These are phyloP conservation scores for Conus betulinus DNA, from an alignment of 1,140 invertebrate genomes.

Conservation along the genomic window DNA sequence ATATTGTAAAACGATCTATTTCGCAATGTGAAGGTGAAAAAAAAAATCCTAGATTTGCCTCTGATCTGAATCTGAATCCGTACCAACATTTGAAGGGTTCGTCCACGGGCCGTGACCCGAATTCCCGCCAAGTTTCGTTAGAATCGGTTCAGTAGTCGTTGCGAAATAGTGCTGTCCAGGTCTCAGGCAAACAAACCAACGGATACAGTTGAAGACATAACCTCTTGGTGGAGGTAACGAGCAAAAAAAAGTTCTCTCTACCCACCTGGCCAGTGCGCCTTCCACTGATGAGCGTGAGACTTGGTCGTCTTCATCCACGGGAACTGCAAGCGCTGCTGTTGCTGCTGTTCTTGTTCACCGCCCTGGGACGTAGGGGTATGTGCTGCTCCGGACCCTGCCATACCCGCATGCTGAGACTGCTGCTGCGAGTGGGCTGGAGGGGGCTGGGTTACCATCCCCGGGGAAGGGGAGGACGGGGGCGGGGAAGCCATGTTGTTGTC, in stretches of 20 bases:
- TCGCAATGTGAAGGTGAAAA: no score
- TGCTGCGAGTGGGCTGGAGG: constrained; percentile 30
- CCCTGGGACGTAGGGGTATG: neutral
- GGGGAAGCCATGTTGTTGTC: neutral
- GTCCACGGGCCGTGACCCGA: no score
- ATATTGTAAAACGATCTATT: no score
- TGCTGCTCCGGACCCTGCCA: neutral
- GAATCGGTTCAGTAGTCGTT: no score
- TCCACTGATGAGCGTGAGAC: constrained; percentile 75
- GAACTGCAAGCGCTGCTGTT: constrained; percentile 66
- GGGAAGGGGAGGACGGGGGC: constrained; percentile 11
- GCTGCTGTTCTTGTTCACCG: constrained; percentile 40
- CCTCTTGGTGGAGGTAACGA: constrained; percentile 28
- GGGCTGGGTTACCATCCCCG: constrained; percentile 15
- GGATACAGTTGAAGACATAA: no score
- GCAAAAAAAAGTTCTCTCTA: neutral
- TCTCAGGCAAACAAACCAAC: no score
- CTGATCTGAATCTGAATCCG: no score
- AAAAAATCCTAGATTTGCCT: no score
- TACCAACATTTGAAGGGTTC: no score
- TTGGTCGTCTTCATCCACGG: constrained; percentile 76
- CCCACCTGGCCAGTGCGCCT: constrained; percentile 74
- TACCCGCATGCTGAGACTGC: neutral
- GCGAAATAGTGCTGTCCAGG: neutral
- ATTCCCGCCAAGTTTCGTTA: no score